Conservation (phyloP, 2,888 invertebrate genomes). For the Ichneumoninae sp. region DNA sequence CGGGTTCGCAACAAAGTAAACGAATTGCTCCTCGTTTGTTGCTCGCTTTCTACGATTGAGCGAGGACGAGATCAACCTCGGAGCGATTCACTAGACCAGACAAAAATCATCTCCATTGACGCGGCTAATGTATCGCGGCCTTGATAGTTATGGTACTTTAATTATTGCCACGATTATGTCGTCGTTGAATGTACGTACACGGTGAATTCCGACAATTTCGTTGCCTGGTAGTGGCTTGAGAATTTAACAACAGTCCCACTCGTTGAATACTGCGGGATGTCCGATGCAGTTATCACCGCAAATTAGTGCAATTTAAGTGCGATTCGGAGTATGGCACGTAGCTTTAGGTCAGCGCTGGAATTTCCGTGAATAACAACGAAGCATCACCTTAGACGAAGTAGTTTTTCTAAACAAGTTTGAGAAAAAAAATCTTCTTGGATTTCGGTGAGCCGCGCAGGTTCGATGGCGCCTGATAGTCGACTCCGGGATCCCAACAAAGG, state of each 20-base stretch:
- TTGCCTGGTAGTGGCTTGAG: not conserved
- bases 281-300: not conserved
- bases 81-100: constrained; percentile 32
- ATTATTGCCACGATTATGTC: constrained; percentile 44
- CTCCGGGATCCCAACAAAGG: too few relatives aligned
- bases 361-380: too few relatives aligned
- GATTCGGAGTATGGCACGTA: too few relatives aligned
- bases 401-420: too few relatives aligned
- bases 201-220: not conserved
- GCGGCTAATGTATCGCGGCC: constrained; percentile 20
- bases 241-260: not conserved
- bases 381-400: too few relatives aligned
- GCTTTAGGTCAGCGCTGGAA: too few relatives aligned
- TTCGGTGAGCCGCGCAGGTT: too few relatives aligned
- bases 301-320: too few relatives aligned
- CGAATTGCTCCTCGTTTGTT: constrained; percentile 44
- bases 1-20: constrained; percentile 48
- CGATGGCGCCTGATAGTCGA: too few relatives aligned
- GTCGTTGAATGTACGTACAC: constrained; percentile 44
- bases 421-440: too few relatives aligned
- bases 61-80: constrained; percentile 42
- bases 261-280: not conserved
- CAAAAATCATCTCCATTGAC: constrained; percentile 54
- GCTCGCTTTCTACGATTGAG: constrained; percentile 12
- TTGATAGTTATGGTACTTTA: constrained; percentile 34